Base-by-base conservation (phyloP, 2,113 vertebrate genomes). In the Aegypius monachus region DNA sequence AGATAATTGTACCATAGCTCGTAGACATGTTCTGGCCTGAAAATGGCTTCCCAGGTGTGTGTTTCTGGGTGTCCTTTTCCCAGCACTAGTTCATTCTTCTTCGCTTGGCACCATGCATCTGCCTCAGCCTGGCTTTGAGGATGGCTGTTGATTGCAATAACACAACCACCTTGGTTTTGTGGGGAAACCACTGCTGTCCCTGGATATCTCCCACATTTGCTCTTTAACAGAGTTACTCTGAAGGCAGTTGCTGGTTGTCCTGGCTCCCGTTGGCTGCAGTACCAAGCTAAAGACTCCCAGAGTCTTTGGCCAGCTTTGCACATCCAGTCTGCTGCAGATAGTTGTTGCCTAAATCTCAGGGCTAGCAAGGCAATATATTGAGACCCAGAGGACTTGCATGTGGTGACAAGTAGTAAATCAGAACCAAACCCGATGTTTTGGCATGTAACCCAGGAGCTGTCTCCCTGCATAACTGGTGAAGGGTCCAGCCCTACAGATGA, bases 101-200 rank as follows among this genome's bases (percentile, higher is more conserved):
- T 48, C 0, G 0, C 40, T 80, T 68, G 75, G 38, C 38, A 48
- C 56, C 2, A 0, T 14, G 5, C 34, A 8, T 63, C 63, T 86
- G 43, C 50, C 62, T 16, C 21, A 55, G 43, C 36, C 67, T 73
- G 55, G 26, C 36, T 80, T 53, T 55, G 58, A 52, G 62, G 43
- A 7, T 59, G 67, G n/a, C n/a, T 77, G 31, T 22, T 50, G 52
- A 27, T 8, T 18, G 77, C 53, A 55, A 1, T 58, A 63, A 71
- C 12, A 17, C 34, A 53, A 29, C 22, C 40, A 23, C 23, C 13
- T 22, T 31, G 48, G 26, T 68, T 75, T 67, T 68, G 27, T 61
- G 75, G 25, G 43, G 63, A 81, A 61, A 22, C 25, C 26, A 11
- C 32, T 59, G 32, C n/a, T 72, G 47, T 72, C 67, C 53, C 50